Evolutionary conservation across 2,113 vertebrate species (phyloP), one percentile per base, ranked within the genome.

Genomic region (Coregonus clupeaformis): DNA sequence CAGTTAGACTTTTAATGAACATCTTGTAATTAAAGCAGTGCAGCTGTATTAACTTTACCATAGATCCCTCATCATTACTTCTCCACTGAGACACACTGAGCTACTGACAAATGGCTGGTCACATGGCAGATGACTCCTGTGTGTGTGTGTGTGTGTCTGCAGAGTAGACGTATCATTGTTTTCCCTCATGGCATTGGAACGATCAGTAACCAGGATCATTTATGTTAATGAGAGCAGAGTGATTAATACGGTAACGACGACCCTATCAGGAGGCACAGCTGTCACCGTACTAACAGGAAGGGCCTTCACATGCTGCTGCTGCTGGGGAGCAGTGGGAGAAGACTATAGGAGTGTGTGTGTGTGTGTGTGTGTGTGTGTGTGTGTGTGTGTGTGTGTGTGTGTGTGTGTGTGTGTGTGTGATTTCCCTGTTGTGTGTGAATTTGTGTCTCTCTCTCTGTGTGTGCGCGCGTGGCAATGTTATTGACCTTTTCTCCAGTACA

Each of bases 181-280:
- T 90, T 93, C 88, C 79, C 88, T 91, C 85, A 89, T 84, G 75
- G 85, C 89, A 80, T 87, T 84, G 84, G 81, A 92, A 87, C 80
- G 85, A 95, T 95, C 95, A 96, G 93, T 95, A 94, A 93, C 93
- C 93, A 94, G 94, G 95, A 96, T 98, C 97, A 96, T 98, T 96
- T 97, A 96, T 98, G 97, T 93, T 98, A 98, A 98, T 97, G 94
- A 97, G 96, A 94, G 95, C 95, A 95, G 95, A 95, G 94, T 97
- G 97, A 99, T 98, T 98, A 95, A 95, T 95, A 96, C 93, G 94
- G 12, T 90, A 93, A 96, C 95, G 96, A 97, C 93, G 95, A 96
- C 95, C 95, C 95, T 95, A 95, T 94, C 94, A 95, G 95, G 95
- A 96, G 93, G 92, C 96, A 94, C 97, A 99, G 96, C 96, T 98